phyloP scores from a whole-genome alignment of 2,113 vertebrate genomes.

The Embiotoca jacksoni region DNA sequence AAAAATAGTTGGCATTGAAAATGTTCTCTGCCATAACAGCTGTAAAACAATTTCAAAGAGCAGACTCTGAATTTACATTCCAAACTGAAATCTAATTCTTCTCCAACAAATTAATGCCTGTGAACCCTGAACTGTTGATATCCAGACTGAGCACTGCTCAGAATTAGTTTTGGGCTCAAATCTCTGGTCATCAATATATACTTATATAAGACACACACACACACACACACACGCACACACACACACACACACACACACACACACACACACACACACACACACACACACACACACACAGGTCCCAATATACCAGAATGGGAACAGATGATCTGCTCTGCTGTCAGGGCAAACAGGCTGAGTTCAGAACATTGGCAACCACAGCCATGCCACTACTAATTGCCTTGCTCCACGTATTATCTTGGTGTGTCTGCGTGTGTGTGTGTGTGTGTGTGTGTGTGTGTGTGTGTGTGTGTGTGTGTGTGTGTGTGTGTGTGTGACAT shows the following conservation, averaged over 20 bases:
- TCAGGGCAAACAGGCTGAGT: slow-evolving; percentile 63
- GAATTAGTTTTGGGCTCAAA: slow-evolving; percentile 5
- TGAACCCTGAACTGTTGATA: neutral
- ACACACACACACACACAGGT: slow-evolving; percentile 23
- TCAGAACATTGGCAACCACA: slow-evolving; percentile 56
- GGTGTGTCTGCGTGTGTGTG: slow-evolving; percentile 3
- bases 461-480: slow-evolving; percentile 15
- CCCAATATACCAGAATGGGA: slow-evolving; percentile 51
- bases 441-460: slow-evolving; percentile 17
- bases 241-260: neutral
- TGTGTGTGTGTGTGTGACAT: slow-evolving; percentile 24
- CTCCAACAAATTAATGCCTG: neutral
- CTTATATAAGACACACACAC: slow-evolving; percentile 2
- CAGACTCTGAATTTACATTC: no score
- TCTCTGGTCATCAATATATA: neutral
- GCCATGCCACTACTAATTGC: slow-evolving; percentile 67
- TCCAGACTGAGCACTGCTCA: neutral
- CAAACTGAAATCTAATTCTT: neutral
- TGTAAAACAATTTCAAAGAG: no score
- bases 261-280: neutral
- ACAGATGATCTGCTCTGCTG: slow-evolving; percentile 67
- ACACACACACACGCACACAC: slow-evolving; percentile 19
- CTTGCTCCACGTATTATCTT: slow-evolving; percentile 33
- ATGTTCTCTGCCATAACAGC: neutral
- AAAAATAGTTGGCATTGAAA: neutral